Base-by-base conservation (phyloP, 2,888 invertebrate genomes). In the Hipparchia sbordonii region DNA sequence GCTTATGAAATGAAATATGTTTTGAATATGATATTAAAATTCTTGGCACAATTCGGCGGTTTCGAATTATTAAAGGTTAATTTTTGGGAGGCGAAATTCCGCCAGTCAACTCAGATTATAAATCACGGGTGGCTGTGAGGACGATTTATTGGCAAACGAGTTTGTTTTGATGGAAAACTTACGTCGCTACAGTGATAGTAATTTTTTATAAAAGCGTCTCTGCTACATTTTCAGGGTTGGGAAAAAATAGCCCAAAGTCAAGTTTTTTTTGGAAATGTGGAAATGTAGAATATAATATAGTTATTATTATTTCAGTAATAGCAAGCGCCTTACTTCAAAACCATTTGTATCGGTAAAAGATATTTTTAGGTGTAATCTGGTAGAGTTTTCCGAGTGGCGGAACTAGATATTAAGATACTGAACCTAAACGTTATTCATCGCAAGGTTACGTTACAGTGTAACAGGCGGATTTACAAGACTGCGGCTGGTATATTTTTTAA, bases 21-120 rank as follows among this genome's bases (percentile, higher is more conserved):
- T 76, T 72, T 73, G 67, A 68, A 74, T 74, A 75, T 72, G 65
- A 73, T 76, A 76, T 77, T 76, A 72, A 76, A 74, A 77, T 76
- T 77, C 77, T 79, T 80, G 79, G 78, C 78, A 77, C 73, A 67
- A 63, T 73, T 13, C 60, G 33, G 23, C 65, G 39, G 63, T 51
- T 62, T 70, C 72, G 68, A 70, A 76, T 76, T 76, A 72, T 70
- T 71, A 67, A 73, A 68, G 74, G 67, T 74, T 72, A 71, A 73
- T 75, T 75, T 74, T 70, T 54, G 73, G 46, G 57, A 59, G 23
- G 51, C 48, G 13, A 63, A 63, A 70, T 63, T 56, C 70, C 54
- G 10, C 54, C 10, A 71, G 54, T 70, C 61, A 52, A 61, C 70
- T 52, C n/a, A 52, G 45, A 56, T 45, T 67, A 56, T 67, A 56